phyloP scores from a whole-genome alignment of 2,113 vertebrate genomes.

The Bucco capensis region DNA sequence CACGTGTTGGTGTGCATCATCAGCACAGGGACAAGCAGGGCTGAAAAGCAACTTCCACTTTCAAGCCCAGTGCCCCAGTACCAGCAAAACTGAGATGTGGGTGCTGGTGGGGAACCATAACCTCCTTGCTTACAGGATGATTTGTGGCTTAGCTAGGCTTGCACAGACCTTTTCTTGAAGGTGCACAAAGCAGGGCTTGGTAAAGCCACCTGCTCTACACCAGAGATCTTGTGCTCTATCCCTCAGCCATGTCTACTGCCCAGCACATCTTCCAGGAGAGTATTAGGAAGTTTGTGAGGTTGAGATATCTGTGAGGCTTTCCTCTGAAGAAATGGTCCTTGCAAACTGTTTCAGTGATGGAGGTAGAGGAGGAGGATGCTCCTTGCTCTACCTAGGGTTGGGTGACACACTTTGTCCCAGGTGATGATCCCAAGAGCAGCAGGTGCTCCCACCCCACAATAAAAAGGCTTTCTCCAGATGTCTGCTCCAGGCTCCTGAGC shows the following conservation, averaged over 20 bases:
- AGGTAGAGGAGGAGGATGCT: background rate
- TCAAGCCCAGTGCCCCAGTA: background rate
- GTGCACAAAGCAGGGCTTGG: background rate
- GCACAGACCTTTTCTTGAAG: background rate
- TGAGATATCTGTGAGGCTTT: background rate
- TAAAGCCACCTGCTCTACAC: background rate
- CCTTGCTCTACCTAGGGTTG: background rate
- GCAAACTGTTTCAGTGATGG: background rate
- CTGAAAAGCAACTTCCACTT: background rate
- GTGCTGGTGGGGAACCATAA: background rate
- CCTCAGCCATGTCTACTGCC: background rate
- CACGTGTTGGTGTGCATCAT: rapidly evolving
- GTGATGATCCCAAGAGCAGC: background rate
- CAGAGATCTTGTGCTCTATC: background rate
- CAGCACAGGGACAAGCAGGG: background rate
- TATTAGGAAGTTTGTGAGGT: background rate
- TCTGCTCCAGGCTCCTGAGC: background rate
- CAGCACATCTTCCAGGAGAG: background rate
- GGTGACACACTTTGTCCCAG: background rate
- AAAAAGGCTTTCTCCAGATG: background rate
- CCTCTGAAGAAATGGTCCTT: background rate
- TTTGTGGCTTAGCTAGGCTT: background rate
- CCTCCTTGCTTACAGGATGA: background rate
- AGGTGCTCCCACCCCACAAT: background rate
- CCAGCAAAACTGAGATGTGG: background rate